A percentile compares a stretch with the other conserved stretches of the same genome.
Conservation (phyloP, 2,888 invertebrate genomes). For the Papilio elwesi region DNA sequence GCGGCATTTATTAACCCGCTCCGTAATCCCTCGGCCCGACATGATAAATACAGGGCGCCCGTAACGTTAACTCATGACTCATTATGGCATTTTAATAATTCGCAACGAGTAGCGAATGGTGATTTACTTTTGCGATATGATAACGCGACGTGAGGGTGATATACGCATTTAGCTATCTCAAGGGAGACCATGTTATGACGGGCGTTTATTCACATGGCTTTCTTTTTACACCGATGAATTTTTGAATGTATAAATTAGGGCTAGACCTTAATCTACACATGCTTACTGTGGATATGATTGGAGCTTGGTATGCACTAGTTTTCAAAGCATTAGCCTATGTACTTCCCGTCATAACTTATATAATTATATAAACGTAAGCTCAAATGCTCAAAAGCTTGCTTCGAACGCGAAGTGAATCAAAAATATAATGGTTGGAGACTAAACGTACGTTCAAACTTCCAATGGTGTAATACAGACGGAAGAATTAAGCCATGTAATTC, state of each 20-base stretch:
- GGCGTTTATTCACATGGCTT: neutral
- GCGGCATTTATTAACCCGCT: conserved; percentile 78
- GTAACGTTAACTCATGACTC: conserved; percentile 69
- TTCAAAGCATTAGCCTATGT: too few species aligned
- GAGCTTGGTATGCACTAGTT: too few species aligned
- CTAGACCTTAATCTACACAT: too few species aligned
- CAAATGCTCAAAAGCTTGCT: too few species aligned
- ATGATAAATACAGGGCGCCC: conserved; percentile 77
- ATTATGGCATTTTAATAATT: conserved; percentile 85
- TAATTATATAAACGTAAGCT: too few species aligned
- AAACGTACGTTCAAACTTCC: too few species aligned
- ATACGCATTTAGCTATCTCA: conserved; percentile 53
- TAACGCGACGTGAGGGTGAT: conserved; percentile 68
- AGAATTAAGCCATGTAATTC: too few species aligned
- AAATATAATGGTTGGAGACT: too few species aligned
- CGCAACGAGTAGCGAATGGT: conserved; percentile 68
- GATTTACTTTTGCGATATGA: conserved; percentile 71
- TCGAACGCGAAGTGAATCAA: too few species aligned
- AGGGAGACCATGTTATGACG: conserved; percentile 48
- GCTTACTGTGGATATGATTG: too few species aligned
- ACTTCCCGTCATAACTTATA: too few species aligned
- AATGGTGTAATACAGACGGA: too few species aligned
- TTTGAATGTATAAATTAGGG: neutral
- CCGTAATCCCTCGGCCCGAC: conserved; percentile 69
- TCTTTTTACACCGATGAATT: neutral